Evolutionary conservation across 2,888 invertebrate species (phyloP).

Genomic region (Eupithecia centaureata): DNA sequence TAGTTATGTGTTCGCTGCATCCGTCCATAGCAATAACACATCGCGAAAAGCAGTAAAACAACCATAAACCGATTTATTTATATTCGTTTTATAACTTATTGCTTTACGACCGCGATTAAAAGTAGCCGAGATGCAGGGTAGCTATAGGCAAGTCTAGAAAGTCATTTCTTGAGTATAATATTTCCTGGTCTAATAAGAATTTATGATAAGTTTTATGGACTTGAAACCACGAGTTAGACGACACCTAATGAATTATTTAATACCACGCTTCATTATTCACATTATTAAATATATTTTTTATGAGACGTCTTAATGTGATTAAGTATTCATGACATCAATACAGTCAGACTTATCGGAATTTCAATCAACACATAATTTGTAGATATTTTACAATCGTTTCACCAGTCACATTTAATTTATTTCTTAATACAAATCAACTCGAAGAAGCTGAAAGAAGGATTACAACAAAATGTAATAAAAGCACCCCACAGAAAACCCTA

Average conservation of each 20-base stretch:
- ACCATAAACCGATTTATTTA: conserved; percentile 72
- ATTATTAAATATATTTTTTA: conserved; percentile 17
- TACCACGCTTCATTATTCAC: conserved; percentile 10
- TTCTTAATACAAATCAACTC: conserved; percentile 15
- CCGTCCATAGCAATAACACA: conserved; percentile 66
- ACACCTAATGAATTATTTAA: conserved; percentile 24
- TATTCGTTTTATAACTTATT: conserved; percentile 73
- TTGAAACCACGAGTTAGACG: conserved; percentile 9
- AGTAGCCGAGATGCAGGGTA: conserved; percentile 60
- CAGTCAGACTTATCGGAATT: conserved; percentile 1
- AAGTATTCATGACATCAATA: conserved; percentile 6
- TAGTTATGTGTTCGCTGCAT: conserved; percentile 47
- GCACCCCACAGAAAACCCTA: conserved; percentile 67
- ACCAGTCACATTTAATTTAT: not conserved
- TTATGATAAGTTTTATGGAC: conserved; percentile 13
- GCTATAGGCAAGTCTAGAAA: conserved; percentile 50
- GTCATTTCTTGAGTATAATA: conserved; percentile 12
- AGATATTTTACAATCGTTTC: conserved; percentile 10
- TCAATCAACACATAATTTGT: conserved; percentile 5
- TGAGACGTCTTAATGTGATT: not conserved
- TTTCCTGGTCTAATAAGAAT: conserved; percentile 16
- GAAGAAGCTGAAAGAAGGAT: conserved; percentile 41
- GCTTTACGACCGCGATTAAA: conserved; percentile 70
- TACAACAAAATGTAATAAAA: conserved; percentile 62
- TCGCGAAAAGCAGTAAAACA: conserved; percentile 70